phyloP scores from a whole-genome alignment of 2,113 vertebrate genomes.

The Neoarius graeffei region DNA sequence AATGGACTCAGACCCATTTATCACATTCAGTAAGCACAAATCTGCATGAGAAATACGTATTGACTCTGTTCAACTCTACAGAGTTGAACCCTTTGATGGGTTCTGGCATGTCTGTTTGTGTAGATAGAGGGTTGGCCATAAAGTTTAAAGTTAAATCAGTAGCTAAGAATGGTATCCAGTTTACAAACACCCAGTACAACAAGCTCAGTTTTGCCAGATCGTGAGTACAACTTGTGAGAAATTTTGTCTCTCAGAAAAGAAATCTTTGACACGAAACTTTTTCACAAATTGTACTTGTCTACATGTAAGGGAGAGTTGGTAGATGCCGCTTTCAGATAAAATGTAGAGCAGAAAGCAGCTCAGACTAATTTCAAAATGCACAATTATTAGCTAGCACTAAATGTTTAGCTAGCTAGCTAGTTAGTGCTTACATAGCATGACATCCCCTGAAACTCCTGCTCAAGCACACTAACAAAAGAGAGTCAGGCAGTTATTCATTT shows the following conservation, averaged over 20 bases:
- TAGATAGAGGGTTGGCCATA: background rate
- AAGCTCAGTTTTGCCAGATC: background rate
- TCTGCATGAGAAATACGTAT: background rate
- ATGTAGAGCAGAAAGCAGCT: background rate
- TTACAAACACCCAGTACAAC: background rate
- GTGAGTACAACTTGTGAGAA: background rate
- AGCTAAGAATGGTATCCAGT: background rate
- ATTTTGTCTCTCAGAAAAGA: background rate
- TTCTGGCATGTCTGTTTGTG: background rate
- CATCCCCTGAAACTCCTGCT: background rate
- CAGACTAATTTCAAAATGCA: background rate
- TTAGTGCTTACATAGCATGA: background rate
- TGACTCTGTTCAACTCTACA: no score
- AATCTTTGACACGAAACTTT: background rate
- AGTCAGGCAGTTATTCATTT: background rate
- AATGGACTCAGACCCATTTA: constrained; percentile 11
- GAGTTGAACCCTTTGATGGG: background rate
- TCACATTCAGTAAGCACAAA: background rate
- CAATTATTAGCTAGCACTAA: background rate
- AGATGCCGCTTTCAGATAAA: background rate
- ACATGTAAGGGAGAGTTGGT: background rate
- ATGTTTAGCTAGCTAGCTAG: background rate
- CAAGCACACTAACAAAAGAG: background rate
- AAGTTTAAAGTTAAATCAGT: background rate
- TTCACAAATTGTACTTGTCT: background rate